Base-by-base conservation (phyloP, 2,113 vertebrate species). In the Ammodytes dubius region DNA sequence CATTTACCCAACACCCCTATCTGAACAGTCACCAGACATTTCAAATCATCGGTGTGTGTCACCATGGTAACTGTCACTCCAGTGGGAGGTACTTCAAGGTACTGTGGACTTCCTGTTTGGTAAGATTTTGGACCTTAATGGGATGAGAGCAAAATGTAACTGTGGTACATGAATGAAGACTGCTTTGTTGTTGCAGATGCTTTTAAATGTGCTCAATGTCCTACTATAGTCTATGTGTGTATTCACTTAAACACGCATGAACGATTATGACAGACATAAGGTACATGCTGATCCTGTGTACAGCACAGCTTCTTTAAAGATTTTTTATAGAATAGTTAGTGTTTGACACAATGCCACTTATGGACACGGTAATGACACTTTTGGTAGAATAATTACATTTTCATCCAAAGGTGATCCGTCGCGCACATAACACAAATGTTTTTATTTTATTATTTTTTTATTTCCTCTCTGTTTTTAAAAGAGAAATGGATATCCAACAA, bases 1-100 rank as follows among this genome's bases (percentile, higher is more conserved):
- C 92, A 94, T 84, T 87, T 95, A 11, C 94, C 94, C 37, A 95
- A 95, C 91, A 94, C 85, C 4, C 94, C 94, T 8, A 93, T 95
- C 80, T 94, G 87, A 93, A 45, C 43, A 17, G 27, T 35, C 13
- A 1, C 35, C 53, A 0, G 50, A 6, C 17, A 74, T 8, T 58
- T 67, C 13, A 69, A 17, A 57, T 35, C 14, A 15, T 5, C 14
- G 35, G 59, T 37, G 8, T 13, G 13, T n/a, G 14, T 65, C 39
- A 63, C 58, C 43, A 65, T 15, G 58, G 66, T 39, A 50, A 64
- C 35, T 35, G 43, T 6, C 61, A 35, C 15, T 45, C 10, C 6
- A 58, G 47, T 47, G 50, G 27, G 15, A 39, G 53, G 10, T 19
- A 53, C 52, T 58, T 35, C 12, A n/a, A 13, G 19, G 13, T 11